Conservation (phyloP, 2,113 vertebrate species). For the Heteronetta atricapilla region DNA sequence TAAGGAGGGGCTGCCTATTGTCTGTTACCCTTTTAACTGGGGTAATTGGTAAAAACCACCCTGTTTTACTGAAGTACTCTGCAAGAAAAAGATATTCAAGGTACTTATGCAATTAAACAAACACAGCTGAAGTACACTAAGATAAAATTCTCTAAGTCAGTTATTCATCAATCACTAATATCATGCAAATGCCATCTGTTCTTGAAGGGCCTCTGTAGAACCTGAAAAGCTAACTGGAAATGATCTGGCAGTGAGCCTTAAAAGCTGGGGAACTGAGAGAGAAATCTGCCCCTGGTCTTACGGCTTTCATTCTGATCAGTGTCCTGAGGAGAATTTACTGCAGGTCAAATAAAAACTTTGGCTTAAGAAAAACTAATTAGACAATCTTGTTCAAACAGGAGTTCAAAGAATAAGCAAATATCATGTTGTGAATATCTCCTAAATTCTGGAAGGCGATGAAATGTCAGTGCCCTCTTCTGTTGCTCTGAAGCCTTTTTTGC, state of each 20-base stretch:
- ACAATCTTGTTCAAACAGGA: neutral
- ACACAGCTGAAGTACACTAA: neutral
- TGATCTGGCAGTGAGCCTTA: neutral
- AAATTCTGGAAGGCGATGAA: neutral
- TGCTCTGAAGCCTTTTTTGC: neutral
- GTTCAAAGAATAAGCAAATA: neutral
- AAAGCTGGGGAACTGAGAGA: neutral
- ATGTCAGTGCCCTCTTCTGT: neutral
- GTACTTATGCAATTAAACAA: fast-evolving
- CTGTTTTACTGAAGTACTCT: neutral
- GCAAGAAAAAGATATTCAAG: neutral
- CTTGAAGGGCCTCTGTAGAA: neutral
- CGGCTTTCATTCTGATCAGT: neutral
- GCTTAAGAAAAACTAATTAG: neutral
- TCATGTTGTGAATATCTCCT: neutral
- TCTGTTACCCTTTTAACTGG: neutral
- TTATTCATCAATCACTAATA: neutral
- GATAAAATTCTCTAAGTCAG: neutral
- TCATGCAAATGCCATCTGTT: neutral
- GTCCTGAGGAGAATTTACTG: neutral
- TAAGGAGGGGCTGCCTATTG: neutral
- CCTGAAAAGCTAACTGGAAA: neutral
- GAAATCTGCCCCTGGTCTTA: fast-evolving
- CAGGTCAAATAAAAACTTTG: neutral
- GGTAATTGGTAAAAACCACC: neutral